These are phyloP conservation scores for Diogma glabrata DNA, from an alignment of 2,888 invertebrate species.

Conservation along the genomic window DNA sequence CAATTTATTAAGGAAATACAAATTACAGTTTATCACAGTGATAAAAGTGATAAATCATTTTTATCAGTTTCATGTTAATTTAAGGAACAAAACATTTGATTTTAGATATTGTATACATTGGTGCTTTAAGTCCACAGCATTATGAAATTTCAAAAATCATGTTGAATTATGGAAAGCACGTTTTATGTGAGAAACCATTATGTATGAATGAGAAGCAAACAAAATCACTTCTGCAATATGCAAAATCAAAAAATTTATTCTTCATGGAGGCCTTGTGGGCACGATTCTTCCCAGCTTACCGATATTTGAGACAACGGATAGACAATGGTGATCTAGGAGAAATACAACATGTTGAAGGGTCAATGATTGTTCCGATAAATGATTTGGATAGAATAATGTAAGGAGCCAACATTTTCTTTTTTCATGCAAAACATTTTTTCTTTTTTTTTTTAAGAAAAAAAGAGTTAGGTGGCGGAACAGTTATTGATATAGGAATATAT, in stretches of 20 bases:
- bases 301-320: slow-evolving; percentile 54
- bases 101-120: slow-evolving; percentile 83
- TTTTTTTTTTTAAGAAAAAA: slow-evolving; percentile 38
- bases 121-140: slow-evolving; percentile 64
- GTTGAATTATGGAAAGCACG: slow-evolving; percentile 71
- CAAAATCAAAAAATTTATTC: slow-evolving; percentile 60
- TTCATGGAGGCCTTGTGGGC: slow-evolving; percentile 88
- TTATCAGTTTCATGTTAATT: too few species aligned
- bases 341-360: slow-evolving; percentile 49
- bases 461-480: slow-evolving; percentile 64
- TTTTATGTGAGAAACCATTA: slow-evolving; percentile 84
- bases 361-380: slow-evolving; percentile 53
- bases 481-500: slow-evolving; percentile 70
- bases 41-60: too few species aligned
- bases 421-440: background rate
- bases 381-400: slow-evolving; percentile 40
- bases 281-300: slow-evolving; percentile 67
- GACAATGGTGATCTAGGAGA: slow-evolving; percentile 56
- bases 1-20: too few species aligned
- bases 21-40: too few species aligned
- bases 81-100: too few species aligned
- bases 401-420: background rate
- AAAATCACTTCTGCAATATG: slow-evolving; percentile 52
- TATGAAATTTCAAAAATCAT: slow-evolving; percentile 56
- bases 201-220: slow-evolving; percentile 68